Base-by-base conservation (phyloP, 2,113 vertebrate genomes). In the Athene cunicularia region DNA sequence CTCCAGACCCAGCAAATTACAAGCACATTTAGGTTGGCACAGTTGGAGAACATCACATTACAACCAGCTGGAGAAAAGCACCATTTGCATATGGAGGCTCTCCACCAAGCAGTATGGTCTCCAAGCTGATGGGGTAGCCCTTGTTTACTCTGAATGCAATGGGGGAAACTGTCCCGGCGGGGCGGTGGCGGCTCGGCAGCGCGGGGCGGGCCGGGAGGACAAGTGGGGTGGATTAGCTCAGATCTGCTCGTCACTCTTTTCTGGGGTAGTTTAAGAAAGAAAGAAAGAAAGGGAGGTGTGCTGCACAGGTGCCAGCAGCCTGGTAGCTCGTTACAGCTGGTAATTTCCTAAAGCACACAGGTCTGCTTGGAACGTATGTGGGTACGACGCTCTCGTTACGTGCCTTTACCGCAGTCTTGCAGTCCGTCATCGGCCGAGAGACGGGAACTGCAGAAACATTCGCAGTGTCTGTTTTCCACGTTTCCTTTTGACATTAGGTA, bases 331-430 rank as follows among this genome's bases (percentile, higher is more conserved):
- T 23, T 17, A 4, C 32, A 64, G 60, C 32, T 37, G 39, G 27
- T 26, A 0, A 6, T 62, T 81, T n/a, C 11, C 37, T 28, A 24
- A 56, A 74, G 52, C 28, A 8, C 33, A 2, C 13, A 10, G 30
- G 35, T 52, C 49, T 27, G 32, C n/a, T 55, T 70, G 20, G 71
- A 3, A 8, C 7, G 4, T 27, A 0, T 11, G 60, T 52, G 41
- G n/a, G 49, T 75, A 1, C 41, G 15, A 2, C 1, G 28, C 11
- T 8, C 10, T 52, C 10, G 7, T 35, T 21, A 8, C 1, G 0
- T 59, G 45, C 12, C 1, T 2, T 83, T 15, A 12, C 2, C 9
- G 8, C 7, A 0, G 8, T 50, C 88, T 41, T 56, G 23, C 52
- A 27, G 49, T 26, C 52, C 16, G 0, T 47, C 27, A 0, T 8